Evolutionary conservation across 2,113 vertebrate genomes (phyloP), one percentile per base, ranked within the genome.

Genomic region (Pholis gunnellus): DNA sequence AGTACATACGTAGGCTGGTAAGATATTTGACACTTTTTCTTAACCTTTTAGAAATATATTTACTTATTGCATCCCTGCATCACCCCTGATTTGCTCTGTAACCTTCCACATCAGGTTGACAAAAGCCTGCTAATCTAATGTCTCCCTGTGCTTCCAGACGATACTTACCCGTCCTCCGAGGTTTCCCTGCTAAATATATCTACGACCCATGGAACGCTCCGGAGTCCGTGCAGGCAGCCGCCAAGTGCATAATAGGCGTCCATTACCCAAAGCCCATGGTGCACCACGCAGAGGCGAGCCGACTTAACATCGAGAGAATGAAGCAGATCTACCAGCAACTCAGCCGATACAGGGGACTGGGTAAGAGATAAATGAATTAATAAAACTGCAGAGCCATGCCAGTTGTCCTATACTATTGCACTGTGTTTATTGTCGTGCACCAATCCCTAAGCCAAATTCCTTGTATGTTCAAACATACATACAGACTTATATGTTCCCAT

Each of bases 311-410:
- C 11, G 95, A 96, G 89, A 93, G 95, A 77, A 96, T 96, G 95
- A 96, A 96, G 81, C 95, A 96, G 93, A 95, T 96, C 86, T 96
- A 96, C 91, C 95, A 96, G 92, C 95, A 96, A 29, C 94, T 96
- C 2, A 96, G 94, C 64, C 94, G 95, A 78, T 96, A 96, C 91
- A 75, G 95, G n/a, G 95, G 95, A 75, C 88, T 96, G 4, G 94
- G 95, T 95, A 78, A 83, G 92, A 34, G 4, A 44, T 17, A 22
- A 2, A 2, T 13, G 7, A 1, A 11, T 8, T 15, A 14, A 59
- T 1, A 0, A 27, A 27, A 31, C 15, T 15, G 29, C 56, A 60
- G 57, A 4, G 57, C 56, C 7, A 2, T 57, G n/a, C 54, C 54
- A 27, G 54, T 13, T 57, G 10, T 3, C 54, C 44, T 46, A 4